Evolutionary conservation across 2,888 invertebrate genomes (phyloP).

Genomic region (Oligia latruncula): DNA sequence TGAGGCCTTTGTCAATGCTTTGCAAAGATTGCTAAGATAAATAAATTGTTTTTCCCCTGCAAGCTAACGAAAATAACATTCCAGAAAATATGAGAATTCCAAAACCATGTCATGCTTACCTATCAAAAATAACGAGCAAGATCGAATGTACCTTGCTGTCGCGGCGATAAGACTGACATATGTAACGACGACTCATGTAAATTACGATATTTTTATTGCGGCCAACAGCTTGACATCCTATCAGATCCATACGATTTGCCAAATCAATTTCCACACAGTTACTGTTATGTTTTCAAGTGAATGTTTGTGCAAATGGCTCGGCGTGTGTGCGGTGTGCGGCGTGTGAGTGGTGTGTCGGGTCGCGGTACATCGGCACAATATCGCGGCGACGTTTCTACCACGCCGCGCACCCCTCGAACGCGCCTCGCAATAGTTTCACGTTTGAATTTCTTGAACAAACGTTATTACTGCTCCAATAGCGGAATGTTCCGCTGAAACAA

Average conservation of each 20-base stretch:
- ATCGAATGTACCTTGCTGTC: slow-evolving; percentile 42
- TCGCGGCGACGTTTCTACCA: slow-evolving; percentile 73
- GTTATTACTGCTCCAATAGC: slow-evolving; percentile 86
- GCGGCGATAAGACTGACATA: slow-evolving; percentile 57
- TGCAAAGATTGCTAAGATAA: background rate
- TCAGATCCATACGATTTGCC: slow-evolving; percentile 62
- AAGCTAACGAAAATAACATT: slow-evolving; percentile 9
- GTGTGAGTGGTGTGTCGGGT: slow-evolving; percentile 22
- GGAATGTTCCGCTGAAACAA: slow-evolving; percentile 85
- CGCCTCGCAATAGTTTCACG: slow-evolving; percentile 84
- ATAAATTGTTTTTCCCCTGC: background rate
- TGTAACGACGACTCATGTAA: slow-evolving; percentile 52
- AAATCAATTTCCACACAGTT: slow-evolving; percentile 63
- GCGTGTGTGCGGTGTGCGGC: slow-evolving; percentile 21
- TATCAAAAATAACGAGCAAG: slow-evolving; percentile 69
- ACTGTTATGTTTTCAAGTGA: slow-evolving; percentile 70
- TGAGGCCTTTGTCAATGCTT: slow-evolving; percentile 11
- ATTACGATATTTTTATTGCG: slow-evolving; percentile 64
- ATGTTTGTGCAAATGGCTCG: slow-evolving; percentile 71
- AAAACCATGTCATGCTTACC: slow-evolving; percentile 44
- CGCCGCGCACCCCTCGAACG: slow-evolving; percentile 70
- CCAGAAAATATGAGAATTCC: slow-evolving; percentile 35
- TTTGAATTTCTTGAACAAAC: slow-evolving; percentile 88
- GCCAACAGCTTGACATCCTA: slow-evolving; percentile 57
- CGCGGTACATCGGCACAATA: slow-evolving; percentile 34